Base-by-base conservation (phyloP, 1,140 invertebrate genomes). In the Trissolcus basalis region DNA sequence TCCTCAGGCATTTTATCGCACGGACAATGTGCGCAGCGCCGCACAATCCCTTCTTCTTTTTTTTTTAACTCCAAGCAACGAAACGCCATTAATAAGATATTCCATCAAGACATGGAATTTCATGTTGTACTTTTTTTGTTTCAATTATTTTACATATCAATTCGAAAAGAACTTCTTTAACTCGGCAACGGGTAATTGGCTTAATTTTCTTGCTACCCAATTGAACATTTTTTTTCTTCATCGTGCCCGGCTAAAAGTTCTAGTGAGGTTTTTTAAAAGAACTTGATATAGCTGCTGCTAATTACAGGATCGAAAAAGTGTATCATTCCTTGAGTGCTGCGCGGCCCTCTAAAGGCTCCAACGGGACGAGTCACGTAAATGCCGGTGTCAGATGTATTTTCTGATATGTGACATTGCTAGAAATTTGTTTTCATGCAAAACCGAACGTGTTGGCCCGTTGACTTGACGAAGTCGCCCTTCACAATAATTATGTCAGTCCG, bases 331-430 rank as follows among this genome's bases (percentile, higher is more conserved):
- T 27, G 19, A 27, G 19, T 1, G 1, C 2, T 27, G 19, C 19
- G 19, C 19, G 19, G 19, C 19, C 19, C 19, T 27, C 19, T 27
- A 27, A 27, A 48, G 69, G 69, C 69, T 59, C 54, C 69, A 53
- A 41, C 43, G 49, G 51, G 69, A 41, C 43, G 49, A 58, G 69
- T 72, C 69, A 72, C 60, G 69, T 72, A 72, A 72, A 61, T 49
- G 55, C 69, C 61, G 39, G 59, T 73, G 70, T 73, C 70, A 60
- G 54, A n/a, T 65, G 54, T 54, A 11, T 27, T 27, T 60, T 65
- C 33, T 73, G 70, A 73, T 55, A 73, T 36, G 70, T 65, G 70
- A 50, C 70, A 73, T 60, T 73, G 70, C 70, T 73, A 73, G 70
- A 73, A 65, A 65, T 73, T 73, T 50, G 61, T 65, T 65, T 55